Base-by-base conservation (phyloP, 1,140 invertebrate genomes). In the Drosophila eugracilis region DNA sequence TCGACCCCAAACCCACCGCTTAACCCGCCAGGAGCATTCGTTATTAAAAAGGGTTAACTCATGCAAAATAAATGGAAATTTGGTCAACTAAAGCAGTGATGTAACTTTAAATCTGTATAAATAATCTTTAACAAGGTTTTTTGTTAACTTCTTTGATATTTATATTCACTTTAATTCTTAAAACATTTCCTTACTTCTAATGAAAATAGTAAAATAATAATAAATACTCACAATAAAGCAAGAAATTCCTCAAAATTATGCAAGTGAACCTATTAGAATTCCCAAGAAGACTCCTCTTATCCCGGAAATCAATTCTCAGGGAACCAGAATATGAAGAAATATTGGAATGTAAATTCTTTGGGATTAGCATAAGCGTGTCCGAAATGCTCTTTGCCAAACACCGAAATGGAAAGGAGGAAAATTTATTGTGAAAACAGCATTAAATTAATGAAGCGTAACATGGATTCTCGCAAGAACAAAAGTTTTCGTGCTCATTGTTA, bases 401-500 rank as follows among this genome's bases (percentile, higher is more conserved):
- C 14, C 24, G 19, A 49, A 66, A 22, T 54, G 55, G 24, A 42
- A 55, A 47, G 30, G 32, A 39, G 34, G 54, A 55, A 28, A 75
- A 75, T 54, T 67, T 67, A 53, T 53, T 67, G 60, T 57, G 66
- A 60, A 86, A 70, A 70, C 47, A 78, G 80, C 80, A 77, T 73
- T 66, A 81, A 85, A 70, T 86, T 86, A 81, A 85, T 86, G 77
- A 85, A 85, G 73, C 80, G 65, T 73, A 81, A 80, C 73, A 69
- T 62, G 67, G 63, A 85, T 52, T 60, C 52, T 47, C 42, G 45
- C 66, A 59, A 52, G 42, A 44, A 32, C 36, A 37, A 67, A 74
- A 84, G 73, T 70, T 75, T 85, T 76, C 14, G 55, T 34, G 26
- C 70, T 21, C 28, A 59, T 72, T 74, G 77, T 52, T 63, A 36